Percentiles rank a stretch among this genome's conserved stretches.
Evolutionary conservation across 2,113 vertebrate genomes (phyloP).

Genomic region (Uropsilus gracilis): DNA sequence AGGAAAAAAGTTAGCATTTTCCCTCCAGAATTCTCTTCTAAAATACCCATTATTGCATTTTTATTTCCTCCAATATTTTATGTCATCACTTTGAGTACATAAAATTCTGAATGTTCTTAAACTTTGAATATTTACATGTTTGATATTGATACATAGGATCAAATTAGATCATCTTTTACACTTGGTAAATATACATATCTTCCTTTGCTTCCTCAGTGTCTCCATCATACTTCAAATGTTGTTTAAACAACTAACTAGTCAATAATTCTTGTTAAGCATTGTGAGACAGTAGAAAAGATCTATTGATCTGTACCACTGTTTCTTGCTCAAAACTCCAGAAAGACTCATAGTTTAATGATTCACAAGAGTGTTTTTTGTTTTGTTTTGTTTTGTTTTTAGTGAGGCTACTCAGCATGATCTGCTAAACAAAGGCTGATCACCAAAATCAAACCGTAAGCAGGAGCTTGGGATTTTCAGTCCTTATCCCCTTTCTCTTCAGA

Average conservation of each 20-base stretch:
- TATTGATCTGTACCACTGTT: neutral
- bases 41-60: neutral
- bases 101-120: neutral
- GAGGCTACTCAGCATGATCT: neutral
- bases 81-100: neutral
- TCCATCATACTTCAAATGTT: neutral
- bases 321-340: neutral
- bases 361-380: neutral
- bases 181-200: fast-evolving
- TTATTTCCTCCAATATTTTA: neutral
- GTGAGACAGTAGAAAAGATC: neutral
- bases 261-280: neutral
- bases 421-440: neutral
- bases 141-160: neutral
- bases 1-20: no score
- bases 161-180: neutral
- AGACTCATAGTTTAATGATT: neutral
- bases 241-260: neutral
- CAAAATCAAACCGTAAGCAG: neutral
- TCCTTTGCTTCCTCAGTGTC: neutral
- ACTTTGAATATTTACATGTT: neutral
- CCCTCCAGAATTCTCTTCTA: neutral
- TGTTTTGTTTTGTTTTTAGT: no score
- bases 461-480: neutral
- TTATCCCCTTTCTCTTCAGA: neutral